phyloP scores from a whole-genome alignment of 1,140 invertebrate genomes.

The Monomorium pharaonis region DNA sequence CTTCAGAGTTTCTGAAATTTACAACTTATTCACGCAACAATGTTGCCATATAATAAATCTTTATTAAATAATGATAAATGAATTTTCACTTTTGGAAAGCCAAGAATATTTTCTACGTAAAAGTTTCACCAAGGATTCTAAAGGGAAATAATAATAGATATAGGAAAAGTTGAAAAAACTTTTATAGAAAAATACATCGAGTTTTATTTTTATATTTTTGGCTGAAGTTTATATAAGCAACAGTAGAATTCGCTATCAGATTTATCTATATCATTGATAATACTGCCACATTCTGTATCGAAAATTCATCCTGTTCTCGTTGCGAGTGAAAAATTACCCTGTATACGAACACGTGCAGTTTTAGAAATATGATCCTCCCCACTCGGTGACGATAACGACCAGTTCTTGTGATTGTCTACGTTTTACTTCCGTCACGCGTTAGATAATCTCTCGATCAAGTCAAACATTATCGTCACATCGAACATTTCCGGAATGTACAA shows the following conservation, averaged over 20 bases:
- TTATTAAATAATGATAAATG: constrained; percentile 10
- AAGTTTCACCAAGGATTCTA: not conserved
- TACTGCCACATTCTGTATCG: not conserved
- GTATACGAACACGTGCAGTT: not conserved
- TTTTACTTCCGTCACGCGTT: not conserved
- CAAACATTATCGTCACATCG: constrained; percentile 26
- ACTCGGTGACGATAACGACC: not conserved
- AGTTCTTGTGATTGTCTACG: not conserved
- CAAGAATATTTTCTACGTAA: not conserved
- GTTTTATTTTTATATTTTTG: not conserved
- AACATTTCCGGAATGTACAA: not conserved
- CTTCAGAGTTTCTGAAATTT: not conserved
- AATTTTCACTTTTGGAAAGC: constrained; percentile 9
- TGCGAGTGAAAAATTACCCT: constrained; percentile 14
- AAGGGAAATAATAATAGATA: not conserved
- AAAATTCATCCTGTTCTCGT: not conserved
- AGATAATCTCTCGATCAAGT: constrained; percentile 3
- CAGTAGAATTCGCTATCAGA: not conserved
- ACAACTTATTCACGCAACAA: not conserved
- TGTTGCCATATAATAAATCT: not conserved
- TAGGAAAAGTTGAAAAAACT: not conserved
- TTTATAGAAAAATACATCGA: not conserved
- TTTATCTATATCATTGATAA: constrained; percentile 24
- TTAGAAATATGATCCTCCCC: not conserved
- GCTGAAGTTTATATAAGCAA: not conserved